Base-by-base conservation (phyloP, 2,113 vertebrate genomes). In the Gymnocephalus cernua region DNA sequence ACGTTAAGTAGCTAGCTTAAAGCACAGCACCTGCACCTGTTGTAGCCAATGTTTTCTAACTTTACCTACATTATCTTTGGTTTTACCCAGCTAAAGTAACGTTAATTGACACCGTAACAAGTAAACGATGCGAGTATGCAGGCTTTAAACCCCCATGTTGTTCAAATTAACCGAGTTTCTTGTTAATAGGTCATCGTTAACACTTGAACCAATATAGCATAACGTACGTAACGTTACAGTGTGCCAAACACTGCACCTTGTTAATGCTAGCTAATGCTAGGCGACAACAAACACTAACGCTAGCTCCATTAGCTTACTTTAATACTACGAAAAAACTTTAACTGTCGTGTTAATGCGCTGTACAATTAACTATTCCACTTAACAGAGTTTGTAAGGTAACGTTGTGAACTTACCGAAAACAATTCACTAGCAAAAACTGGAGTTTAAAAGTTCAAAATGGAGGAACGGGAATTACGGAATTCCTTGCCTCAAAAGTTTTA, bases 401-500 rank as follows among this genome's bases (percentile, higher is more conserved):
- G 7, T 1, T 18, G 1, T 19, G 16, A 88, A 93, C 89, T 94
- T 63, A 91, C 90, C 88, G 35, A 90, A 73, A 89, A 82, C 80
- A 87, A 77, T 6, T 64, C 54, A 71, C 48, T 15, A 15, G 76
- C 21, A 83, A 67, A 72, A 89, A 77, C 74, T 57, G 61, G 54
- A 85, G 80, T 89, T 90, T 87, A 88, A 94, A 93, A 93, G 91
- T 93, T 94, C 94, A 95, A 95, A 95, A 95, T 95, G 95, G 94
- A 93, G 95, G 94, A 93, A 86, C 80, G 84, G 57, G 89, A 90
- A 91, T 83, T 83, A 77, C 68, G 87, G 85, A 91, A 91, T 87
- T 92, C 80, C 88, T 84, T 21, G 65, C 68, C 67, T 85, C 74
- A 74, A 86, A 93, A 94, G 82, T 92, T 94, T 93, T 84, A 74